Evolutionary conservation across 2,113 vertebrate genomes (phyloP).

Genomic region (Tachuris rubrigastra): DNA sequence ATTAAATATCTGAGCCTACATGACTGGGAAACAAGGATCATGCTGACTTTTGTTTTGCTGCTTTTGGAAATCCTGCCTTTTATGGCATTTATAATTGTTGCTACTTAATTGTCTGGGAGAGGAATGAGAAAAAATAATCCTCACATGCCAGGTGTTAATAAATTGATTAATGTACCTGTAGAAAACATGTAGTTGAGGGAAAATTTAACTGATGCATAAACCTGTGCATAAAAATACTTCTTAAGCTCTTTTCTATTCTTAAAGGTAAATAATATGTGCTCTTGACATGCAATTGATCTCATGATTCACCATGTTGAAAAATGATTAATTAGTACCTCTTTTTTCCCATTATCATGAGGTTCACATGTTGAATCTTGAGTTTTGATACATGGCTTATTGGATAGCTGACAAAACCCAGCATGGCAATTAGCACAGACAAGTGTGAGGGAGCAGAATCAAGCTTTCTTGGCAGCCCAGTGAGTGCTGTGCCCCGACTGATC

Average conservation of each 20-base stretch:
- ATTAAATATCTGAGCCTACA: background rate
- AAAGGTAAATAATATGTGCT: background rate
- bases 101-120: background rate
- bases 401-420: background rate
- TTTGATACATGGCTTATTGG: background rate
- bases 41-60: background rate
- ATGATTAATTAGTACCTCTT: background rate
- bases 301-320: background rate
- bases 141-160: background rate
- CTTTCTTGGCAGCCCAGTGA: background rate
- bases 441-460: background rate
- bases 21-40: background rate
- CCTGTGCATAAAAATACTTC: background rate
- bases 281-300: background rate
- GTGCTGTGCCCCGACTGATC: background rate
- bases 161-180: background rate
- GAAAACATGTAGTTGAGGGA: background rate
- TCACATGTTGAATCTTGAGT: background rate
- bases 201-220: background rate
- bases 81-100: background rate
- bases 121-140: background rate
- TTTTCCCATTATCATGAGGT: background rate
- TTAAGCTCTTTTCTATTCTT: background rate
- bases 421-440: background rate
- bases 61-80: background rate